Conservation (phyloP, 2,797 vertebrate species). For the Merluccius polli region DNA sequence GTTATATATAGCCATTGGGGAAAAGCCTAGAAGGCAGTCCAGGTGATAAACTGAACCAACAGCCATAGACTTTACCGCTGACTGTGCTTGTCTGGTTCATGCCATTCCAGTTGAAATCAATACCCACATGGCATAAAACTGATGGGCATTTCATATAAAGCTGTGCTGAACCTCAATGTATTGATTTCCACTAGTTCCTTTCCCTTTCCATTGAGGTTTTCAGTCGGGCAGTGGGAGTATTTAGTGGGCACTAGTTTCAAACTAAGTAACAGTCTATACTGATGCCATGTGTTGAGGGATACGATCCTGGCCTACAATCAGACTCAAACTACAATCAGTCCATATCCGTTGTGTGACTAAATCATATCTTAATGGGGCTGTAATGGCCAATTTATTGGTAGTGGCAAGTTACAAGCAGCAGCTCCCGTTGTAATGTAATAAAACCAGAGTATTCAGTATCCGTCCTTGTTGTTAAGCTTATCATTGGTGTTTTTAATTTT, state of each 20-base stretch:
- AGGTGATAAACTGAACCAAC: too few relatives aligned
- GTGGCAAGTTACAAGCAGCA: neutral
- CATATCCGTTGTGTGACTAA: neutral
- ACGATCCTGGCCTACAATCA: neutral
- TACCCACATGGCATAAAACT: neutral
- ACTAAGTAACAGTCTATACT: neutral
- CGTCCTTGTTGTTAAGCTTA: neutral
- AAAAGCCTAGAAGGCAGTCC: too few relatives aligned
- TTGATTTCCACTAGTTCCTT: neutral
- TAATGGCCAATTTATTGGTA: neutral
- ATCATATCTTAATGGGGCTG: conserved; percentile 1
- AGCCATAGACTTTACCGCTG: too few relatives aligned
- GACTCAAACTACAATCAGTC: neutral
- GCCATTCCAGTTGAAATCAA: neutral
- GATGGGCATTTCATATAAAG: neutral
- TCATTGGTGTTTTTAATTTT: neutral
- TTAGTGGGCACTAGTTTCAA: neutral
- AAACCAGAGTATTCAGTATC: neutral
- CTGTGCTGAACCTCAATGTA: neutral
- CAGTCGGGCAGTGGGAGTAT: neutral
- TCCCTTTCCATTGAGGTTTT: neutral
- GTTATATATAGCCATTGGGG: neutral
- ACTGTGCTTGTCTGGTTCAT: too few relatives aligned
- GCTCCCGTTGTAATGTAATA: neutral
- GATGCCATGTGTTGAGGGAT: neutral